Base-by-base conservation (phyloP, 2,113 vertebrate genomes). In the Carassius carassius region DNA sequence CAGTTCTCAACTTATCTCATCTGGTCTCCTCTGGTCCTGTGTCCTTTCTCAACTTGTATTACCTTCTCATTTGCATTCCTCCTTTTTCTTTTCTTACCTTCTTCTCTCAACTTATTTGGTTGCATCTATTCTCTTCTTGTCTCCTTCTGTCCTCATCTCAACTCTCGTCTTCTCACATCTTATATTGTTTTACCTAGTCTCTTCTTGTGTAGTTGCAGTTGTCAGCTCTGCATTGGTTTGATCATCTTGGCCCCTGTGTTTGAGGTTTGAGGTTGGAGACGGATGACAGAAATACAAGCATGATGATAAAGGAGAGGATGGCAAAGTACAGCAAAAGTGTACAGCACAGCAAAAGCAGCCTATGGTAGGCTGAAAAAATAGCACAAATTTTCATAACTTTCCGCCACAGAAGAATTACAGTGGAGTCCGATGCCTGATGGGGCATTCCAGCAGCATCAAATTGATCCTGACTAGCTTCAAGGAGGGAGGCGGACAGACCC, bases 181-280 rank as follows among this genome's bases (percentile, higher is more conserved):
- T 19, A 58, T 51, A 10, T 49, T 76, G 11, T 63, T 62, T n/a
- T 21, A 5, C 37, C 17, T 63, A 0, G 8, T 77, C 25, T 32
- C 14, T 29, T 44, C 19, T 35, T 25, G 16, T 1, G 11, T 73
- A 84, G 41, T 77, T 65, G n/a, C 58, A 51, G 44, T 78, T 37
- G 13, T 49, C 8, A n/a, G 70, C 25, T 79, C 49, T 78, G 25
- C 54, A 25, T 75, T 90, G 90, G 89, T 83, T 89, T 86, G 88
- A 82, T 87, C 88, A 87, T 90, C 89, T 92, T 89, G 90, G 90
- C 87, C 84, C 84, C 83, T 72, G 87, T 80, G 86, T 78, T 87
- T 78, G 89, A 89, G 90, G 86, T 78, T 87, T 78, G 89, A 89
- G 90, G 90, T 89, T 91, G 89, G 88, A 80, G 86, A 67, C 58